Evolutionary conservation across 2,888 invertebrate genomes (phyloP).

Genomic region (Chrysodeixis includens): DNA sequence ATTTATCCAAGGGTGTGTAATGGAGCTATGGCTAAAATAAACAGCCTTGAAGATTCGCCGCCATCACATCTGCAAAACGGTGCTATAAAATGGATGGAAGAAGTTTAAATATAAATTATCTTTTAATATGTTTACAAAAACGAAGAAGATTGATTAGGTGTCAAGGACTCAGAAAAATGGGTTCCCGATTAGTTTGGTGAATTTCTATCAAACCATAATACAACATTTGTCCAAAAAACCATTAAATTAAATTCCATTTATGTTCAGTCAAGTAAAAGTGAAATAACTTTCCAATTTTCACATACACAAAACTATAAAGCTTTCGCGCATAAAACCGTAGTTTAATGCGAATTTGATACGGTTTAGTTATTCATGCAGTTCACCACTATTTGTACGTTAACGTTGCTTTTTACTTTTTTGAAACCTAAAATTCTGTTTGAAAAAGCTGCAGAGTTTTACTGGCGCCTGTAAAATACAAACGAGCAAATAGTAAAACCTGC

Average conservation of each 20-base stretch:
- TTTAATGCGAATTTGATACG: slow-evolving; percentile 22
- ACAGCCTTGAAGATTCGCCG: slow-evolving; percentile 18
- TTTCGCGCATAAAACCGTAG: slow-evolving; percentile 10
- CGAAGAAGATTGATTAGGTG: too few species aligned
- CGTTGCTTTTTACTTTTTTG: background rate
- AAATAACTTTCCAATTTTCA: slow-evolving; percentile 1
- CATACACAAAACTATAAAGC: slow-evolving; percentile 7
- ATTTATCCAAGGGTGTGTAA: slow-evolving; percentile 26
- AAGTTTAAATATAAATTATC: slow-evolving; percentile 8
- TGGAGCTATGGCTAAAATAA: slow-evolving; percentile 20
- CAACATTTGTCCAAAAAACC: too few species aligned
- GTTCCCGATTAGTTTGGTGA: too few species aligned
- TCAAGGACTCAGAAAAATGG: too few species aligned
- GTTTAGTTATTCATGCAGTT: slow-evolving; percentile 14
- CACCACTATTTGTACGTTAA: slow-evolving; percentile 13
- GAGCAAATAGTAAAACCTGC: background rate
- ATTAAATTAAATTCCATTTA: background rate
- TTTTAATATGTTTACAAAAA: too few species aligned
- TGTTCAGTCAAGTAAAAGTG: slow-evolving; percentile 18
- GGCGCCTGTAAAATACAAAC: background rate
- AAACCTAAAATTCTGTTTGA: background rate
- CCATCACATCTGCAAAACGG: slow-evolving; percentile 44
- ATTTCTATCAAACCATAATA: too few species aligned
- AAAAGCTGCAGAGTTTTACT: background rate
- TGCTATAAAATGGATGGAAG: slow-evolving; percentile 38